Percentiles rank a stretch among this genome's conserved stretches.
phyloP scores from a whole-genome alignment of 2,888 invertebrate genomes.

The Callyntrura guangdongensis region DNA sequence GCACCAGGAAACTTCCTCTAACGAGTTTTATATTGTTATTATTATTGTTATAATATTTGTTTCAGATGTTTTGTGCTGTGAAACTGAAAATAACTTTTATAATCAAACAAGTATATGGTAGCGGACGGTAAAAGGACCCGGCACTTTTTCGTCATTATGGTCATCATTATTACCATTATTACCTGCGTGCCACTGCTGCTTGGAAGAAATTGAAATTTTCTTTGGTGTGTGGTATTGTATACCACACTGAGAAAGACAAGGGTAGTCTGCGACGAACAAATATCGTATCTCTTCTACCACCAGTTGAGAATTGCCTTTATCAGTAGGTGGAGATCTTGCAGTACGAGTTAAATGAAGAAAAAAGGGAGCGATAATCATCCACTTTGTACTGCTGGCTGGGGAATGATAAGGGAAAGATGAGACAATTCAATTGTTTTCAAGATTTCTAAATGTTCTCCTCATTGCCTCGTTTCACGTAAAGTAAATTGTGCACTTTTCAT shows the following conservation, averaged over 20 bases:
- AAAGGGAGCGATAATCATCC: slow-evolving; percentile 36
- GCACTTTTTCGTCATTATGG: background rate
- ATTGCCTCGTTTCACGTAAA: slow-evolving; percentile 39
- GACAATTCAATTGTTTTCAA: slow-evolving; percentile 52
- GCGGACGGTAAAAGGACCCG: background rate
- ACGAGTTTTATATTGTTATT: slow-evolving; percentile 20
- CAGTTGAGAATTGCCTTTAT: slow-evolving; percentile 40
- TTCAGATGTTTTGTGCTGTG: slow-evolving; percentile 15
- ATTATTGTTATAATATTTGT: background rate
- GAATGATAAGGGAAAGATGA: slow-evolving; percentile 12
- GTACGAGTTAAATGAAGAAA: slow-evolving; percentile 19
- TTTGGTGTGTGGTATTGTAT: slow-evolving; percentile 15
- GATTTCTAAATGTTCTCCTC: slow-evolving; percentile 35
- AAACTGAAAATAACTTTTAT: slow-evolving; percentile 20
- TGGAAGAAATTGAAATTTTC: background rate
- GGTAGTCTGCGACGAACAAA: background rate
- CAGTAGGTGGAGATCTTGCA: background rate
- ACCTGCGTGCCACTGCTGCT: slow-evolving; percentile 4
- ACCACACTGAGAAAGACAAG: slow-evolving; percentile 14
- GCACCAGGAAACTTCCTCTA: background rate
- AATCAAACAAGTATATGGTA: background rate
- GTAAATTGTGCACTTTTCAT: slow-evolving; percentile 19
- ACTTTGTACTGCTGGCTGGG: slow-evolving; percentile 27
- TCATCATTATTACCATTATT: background rate
- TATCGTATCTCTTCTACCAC: slow-evolving; percentile 5